Conservation (phyloP, 1,140 invertebrate genomes). For the Musca domestica region DNA sequence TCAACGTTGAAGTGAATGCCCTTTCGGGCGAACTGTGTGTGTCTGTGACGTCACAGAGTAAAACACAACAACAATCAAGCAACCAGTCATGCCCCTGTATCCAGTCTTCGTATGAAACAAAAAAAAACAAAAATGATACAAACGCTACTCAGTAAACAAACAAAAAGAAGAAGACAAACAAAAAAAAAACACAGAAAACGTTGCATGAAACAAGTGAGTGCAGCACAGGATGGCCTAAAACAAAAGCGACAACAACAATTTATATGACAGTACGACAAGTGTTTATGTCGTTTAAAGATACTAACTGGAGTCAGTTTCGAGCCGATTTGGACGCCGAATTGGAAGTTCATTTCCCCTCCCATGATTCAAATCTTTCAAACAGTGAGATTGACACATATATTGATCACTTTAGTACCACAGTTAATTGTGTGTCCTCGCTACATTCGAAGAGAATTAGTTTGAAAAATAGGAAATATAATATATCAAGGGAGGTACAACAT, state of each 20-base stretch:
- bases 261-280: too few species aligned
- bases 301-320: too few species aligned
- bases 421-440: too few species aligned
- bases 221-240: slow-evolving; percentile 9
- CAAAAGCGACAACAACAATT: background rate
- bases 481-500: too few species aligned
- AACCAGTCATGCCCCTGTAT: background rate
- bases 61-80: background rate
- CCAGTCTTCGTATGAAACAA: background rate
- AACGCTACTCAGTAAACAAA: background rate
- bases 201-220: slow-evolving; percentile 12
- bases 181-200: background rate
- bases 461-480: too few species aligned
- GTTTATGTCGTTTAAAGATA: too few species aligned
- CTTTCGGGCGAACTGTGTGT: background rate
- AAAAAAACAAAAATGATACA: background rate
- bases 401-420: too few species aligned
- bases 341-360: too few species aligned
- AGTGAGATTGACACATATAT: too few species aligned
- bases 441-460: too few species aligned
- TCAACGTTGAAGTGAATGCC: slow-evolving; percentile 16
- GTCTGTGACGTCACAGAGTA: slow-evolving; percentile 1
- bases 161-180: background rate
- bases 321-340: too few species aligned
- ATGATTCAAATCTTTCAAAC: too few species aligned